A percentile compares a stretch with the other conserved stretches of the same genome.
Evolutionary conservation across 2,113 vertebrate species (phyloP).

Genomic region (Chlamydotis undulata): DNA sequence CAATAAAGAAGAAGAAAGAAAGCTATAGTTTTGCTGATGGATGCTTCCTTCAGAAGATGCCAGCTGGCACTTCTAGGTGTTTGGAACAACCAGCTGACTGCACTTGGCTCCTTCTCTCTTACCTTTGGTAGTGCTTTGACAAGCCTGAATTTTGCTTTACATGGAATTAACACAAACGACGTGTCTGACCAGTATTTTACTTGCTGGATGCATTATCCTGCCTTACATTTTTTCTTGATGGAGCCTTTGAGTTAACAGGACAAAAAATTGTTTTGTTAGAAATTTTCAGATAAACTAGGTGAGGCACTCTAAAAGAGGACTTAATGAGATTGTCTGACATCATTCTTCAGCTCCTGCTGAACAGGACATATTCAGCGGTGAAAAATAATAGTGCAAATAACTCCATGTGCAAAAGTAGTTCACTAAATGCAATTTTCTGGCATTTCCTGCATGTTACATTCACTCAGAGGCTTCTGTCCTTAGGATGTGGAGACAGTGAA

Average conservation of each 20-base stretch:
- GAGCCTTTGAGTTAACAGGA: background rate
- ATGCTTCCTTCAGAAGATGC: background rate
- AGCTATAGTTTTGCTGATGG: background rate
- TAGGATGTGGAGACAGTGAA: background rate
- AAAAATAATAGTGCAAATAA: background rate
- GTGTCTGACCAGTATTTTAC: background rate
- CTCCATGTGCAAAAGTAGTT: background rate
- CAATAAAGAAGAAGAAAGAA: background rate
- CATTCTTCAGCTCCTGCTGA: background rate
- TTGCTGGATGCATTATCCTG: background rate
- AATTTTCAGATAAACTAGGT: background rate
- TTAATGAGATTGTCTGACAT: background rate
- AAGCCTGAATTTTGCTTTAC: background rate
- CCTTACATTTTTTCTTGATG: background rate
- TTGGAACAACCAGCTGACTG: background rate
- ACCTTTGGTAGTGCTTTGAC: background rate
- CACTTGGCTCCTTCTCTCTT: background rate
- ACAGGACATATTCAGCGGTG: background rate
- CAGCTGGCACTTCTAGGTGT: background rate
- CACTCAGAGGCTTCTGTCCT: background rate
- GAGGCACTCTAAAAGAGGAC: background rate
- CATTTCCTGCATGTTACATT: background rate
- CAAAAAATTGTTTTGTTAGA: background rate
- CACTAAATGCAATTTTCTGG: background rate
- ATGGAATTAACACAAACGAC: accelerated